A percentile compares a stretch with the other conserved stretches of the same genome.
These are phyloP conservation scores for Halcyon chelicuti DNA, from an alignment of 2,797 vertebrate species.

Conservation along the genomic window DNA sequence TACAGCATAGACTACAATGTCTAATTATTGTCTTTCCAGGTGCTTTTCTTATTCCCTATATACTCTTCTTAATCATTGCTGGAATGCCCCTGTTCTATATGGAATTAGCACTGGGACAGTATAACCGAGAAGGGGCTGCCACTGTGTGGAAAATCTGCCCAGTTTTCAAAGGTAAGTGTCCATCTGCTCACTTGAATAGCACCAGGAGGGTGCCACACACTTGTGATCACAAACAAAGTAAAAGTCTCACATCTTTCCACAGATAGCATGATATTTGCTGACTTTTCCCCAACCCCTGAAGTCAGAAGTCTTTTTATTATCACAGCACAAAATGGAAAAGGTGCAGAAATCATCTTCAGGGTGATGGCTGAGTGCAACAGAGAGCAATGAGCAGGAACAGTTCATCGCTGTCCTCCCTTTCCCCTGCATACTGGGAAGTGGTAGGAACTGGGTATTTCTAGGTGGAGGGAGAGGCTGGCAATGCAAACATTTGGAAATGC, in stretches of 20 bases:
- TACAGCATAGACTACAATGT: background rate
- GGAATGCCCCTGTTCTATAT: constrained; percentile 99
- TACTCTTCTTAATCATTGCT: constrained; percentile 95
- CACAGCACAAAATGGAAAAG: background rate
- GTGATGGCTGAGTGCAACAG: background rate
- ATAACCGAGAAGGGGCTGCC: constrained; percentile 96
- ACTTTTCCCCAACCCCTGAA: background rate
- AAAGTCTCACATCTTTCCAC: background rate
- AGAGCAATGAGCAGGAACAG: background rate
- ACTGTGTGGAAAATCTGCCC: constrained; percentile 99
- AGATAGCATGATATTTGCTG: background rate
- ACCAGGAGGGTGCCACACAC: background rate
- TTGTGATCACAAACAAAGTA: background rate
- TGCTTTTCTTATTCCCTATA: constrained; percentile 98
- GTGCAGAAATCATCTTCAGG: background rate
- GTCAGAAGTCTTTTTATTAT: background rate
- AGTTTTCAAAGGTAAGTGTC: constrained; percentile 92
- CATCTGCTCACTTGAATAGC: background rate
- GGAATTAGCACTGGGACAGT: constrained; percentile 98
- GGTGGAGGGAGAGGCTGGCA: background rate
- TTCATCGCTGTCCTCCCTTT: background rate
- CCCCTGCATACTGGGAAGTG: rapidly evolving
- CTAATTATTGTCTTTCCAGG: constrained; percentile 78
- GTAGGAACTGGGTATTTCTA: background rate
- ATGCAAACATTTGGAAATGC: background rate